Evolutionary conservation across 2,797 vertebrate species (phyloP).

Genomic region (Glyptemys insculpta): DNA sequence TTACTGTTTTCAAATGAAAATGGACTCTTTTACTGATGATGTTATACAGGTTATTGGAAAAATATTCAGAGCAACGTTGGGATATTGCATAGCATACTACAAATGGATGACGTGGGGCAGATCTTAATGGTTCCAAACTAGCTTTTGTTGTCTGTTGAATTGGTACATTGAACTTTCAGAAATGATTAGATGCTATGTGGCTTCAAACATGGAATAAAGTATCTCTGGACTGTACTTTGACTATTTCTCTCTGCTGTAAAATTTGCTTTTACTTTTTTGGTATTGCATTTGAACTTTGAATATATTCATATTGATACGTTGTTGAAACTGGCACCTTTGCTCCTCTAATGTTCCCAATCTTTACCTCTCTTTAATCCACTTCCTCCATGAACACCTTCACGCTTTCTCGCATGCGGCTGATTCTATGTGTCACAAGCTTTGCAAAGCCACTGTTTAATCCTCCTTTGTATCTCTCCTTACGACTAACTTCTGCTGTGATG

Average conservation of each 20-base stretch:
- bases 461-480: not conserved
- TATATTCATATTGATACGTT: accelerated
- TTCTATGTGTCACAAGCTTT: not conserved
- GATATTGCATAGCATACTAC: not conserved
- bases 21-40: not conserved
- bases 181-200: not conserved
- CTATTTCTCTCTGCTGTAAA: not conserved
- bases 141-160: not conserved
- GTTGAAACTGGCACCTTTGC: not conserved
- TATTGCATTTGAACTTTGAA: not conserved
- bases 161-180: not conserved
- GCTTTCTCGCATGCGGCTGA: not conserved
- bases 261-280: slow-evolving; percentile 5
- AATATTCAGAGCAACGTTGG: not conserved
- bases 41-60: accelerated
- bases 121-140: not conserved
- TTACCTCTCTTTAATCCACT: not conserved
- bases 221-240: not conserved
- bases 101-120: not conserved
- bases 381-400: not conserved
- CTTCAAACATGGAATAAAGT: not conserved
- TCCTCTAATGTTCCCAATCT: slow-evolving; percentile 9
- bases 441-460: not conserved
- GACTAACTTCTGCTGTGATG: not conserved
- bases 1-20: slow-evolving; percentile 16